A percentile compares a stretch with the other conserved stretches of the same genome.
Conservation (phyloP, 2,888 invertebrate species). For the Platynereis dumerilii region DNA sequence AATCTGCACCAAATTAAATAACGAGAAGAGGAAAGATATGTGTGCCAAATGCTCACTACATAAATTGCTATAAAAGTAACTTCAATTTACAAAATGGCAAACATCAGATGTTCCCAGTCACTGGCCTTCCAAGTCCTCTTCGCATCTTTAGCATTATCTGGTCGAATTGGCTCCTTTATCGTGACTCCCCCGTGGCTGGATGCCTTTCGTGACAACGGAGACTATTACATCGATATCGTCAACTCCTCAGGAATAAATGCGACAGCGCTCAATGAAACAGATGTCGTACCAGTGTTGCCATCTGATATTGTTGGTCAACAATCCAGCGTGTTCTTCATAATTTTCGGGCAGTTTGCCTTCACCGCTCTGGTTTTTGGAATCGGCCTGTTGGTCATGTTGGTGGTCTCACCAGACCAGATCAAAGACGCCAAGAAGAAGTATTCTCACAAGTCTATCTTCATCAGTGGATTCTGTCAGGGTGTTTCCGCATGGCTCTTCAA, state of each 20-base stretch:
- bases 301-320: too few species aligned
- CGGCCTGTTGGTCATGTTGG: slow-evolving; percentile 29
- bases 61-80: too few species aligned
- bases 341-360: slow-evolving; percentile 26
- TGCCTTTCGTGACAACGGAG: slow-evolving; percentile 18
- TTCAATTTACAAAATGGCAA: too few species aligned
- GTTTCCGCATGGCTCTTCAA: slow-evolving; percentile 42
- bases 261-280: too few species aligned
- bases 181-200: slow-evolving; percentile 31
- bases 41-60: too few species aligned
- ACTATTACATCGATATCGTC: not conserved
- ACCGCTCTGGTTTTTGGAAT: slow-evolving; percentile 33
- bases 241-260: too few species aligned
- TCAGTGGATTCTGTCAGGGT: slow-evolving; percentile 43
- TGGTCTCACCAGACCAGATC: slow-evolving; percentile 29
- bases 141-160: not conserved
- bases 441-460: slow-evolving; percentile 40
- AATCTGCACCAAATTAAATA: too few species aligned
- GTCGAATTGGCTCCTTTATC: slow-evolving; percentile 6
- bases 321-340: slow-evolving; percentile 19
- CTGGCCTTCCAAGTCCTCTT: not conserved
- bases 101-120: too few species aligned
- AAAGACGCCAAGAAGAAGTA: slow-evolving; percentile 36
- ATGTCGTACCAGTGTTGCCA: too few species aligned
- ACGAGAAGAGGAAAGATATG: too few species aligned